Evolutionary conservation across 2,113 vertebrate genomes (phyloP).

Genomic region (Rutilus rutilus): DNA sequence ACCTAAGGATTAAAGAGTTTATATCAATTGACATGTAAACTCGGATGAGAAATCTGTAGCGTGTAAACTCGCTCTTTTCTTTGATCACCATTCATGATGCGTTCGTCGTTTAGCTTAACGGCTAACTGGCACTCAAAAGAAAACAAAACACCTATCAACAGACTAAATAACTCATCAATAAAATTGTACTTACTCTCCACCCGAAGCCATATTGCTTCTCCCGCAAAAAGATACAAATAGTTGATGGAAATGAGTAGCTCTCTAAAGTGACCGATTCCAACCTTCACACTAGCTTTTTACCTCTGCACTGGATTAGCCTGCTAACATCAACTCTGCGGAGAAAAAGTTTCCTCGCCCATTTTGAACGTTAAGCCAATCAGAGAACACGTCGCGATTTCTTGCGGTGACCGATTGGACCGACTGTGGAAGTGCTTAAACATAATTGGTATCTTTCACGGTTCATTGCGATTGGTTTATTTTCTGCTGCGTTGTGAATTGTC

Average conservation of each 20-base stretch:
- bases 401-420: not conserved
- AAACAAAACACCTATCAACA: not conserved
- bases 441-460: not conserved
- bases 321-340: conserved; percentile 60
- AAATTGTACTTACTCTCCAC: conserved; percentile 77
- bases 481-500: conserved; percentile 32
- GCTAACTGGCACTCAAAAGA: conserved; percentile 33
- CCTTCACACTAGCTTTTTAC: conserved; percentile 50
- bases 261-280: conserved; percentile 58
- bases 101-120: conserved; percentile 5
- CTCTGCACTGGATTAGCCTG: conserved; percentile 58
- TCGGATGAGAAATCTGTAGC: not conserved
- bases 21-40: not conserved
- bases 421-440: not conserved
- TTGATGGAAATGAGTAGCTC: conserved; percentile 63
- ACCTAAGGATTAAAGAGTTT: not conserved
- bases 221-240: conserved; percentile 73
- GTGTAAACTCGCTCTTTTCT: not conserved
- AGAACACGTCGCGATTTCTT: not conserved
- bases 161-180: not conserved
- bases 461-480: conserved; percentile 20
- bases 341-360: conserved; percentile 43
- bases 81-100: not conserved
- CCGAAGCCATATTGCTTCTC: conserved; percentile 80
- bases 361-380: conserved; percentile 63